These are phyloP conservation scores for Fissipunctia ypsillon DNA, from an alignment of 2,888 invertebrate species.

Conservation along the genomic window DNA sequence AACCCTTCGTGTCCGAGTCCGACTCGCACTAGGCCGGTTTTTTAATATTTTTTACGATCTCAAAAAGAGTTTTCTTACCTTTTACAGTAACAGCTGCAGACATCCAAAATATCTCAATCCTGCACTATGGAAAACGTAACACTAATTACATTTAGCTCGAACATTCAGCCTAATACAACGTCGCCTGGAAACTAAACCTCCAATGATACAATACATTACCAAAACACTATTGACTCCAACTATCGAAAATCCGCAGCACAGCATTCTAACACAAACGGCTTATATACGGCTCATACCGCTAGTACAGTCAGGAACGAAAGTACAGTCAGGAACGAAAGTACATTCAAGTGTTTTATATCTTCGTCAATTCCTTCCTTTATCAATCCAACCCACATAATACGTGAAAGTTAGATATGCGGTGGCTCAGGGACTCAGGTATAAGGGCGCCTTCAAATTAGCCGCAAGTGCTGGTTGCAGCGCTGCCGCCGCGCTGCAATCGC, in stretches of 20 bases:
- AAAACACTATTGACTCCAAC: slow-evolving; percentile 19
- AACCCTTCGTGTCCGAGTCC: too few species aligned
- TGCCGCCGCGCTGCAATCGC: too few species aligned
- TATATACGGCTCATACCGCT: slow-evolving; percentile 5
- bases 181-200: slow-evolving; percentile 5
- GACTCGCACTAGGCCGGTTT: too few species aligned
- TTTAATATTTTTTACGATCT: too few species aligned
- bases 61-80: too few species aligned
- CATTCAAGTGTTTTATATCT: neutral
- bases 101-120: neutral
- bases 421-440: too few species aligned
- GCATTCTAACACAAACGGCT: slow-evolving; percentile 28
- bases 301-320: slow-evolving; percentile 15
- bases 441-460: too few species aligned
- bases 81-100: neutral
- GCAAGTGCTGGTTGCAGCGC: too few species aligned
- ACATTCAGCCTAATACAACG: slow-evolving; percentile 3
- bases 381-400: too few species aligned
- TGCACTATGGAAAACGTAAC: neutral
- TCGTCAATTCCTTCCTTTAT: neutral
- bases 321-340: neutral
- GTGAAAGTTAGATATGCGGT: too few species aligned
- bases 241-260: slow-evolving; percentile 33
- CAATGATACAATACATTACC: slow-evolving; percentile 12
- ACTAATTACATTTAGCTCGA: neutral